Conservation (phyloP, 2,113 vertebrate genomes). For the Onychostoma macrolepis region DNA sequence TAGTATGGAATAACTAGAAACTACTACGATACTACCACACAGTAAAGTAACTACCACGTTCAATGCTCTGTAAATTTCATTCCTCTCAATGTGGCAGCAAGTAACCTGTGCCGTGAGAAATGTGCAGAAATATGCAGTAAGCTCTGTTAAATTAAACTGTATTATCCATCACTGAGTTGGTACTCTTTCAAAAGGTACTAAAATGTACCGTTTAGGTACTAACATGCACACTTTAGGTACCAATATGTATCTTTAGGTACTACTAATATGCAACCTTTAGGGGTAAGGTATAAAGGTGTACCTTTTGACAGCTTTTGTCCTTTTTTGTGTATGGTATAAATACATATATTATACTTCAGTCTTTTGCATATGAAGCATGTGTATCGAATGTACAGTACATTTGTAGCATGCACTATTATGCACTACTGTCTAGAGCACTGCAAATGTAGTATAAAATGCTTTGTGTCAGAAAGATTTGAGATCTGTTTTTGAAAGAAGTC, state of each 20-base stretch:
- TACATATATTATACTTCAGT: not conserved
- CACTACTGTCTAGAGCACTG: not conserved
- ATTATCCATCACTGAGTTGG: not conserved
- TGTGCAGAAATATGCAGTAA: not conserved
- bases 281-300: not conserved
- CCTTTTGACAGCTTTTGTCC: not conserved
- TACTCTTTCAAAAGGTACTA: not conserved
- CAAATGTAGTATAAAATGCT: not conserved
- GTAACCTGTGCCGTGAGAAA: not conserved
- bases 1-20: slow-evolving; percentile 1
- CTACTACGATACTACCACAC: not conserved
- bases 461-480: not conserved
- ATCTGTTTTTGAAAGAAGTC: not conserved
- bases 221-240: too few species aligned
- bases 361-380: not conserved
- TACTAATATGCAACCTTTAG: not conserved
- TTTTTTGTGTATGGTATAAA: not conserved
- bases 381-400: too few species aligned
- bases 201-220: too few species aligned
- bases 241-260: too few species aligned
- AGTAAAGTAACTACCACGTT: not conserved
- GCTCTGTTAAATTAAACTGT: not conserved
- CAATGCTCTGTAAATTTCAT: not conserved
- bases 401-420: too few species aligned
- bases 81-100: not conserved